Evolutionary conservation across 2,113 vertebrate genomes (phyloP).

Genomic region (Notiomystis cincta): DNA sequence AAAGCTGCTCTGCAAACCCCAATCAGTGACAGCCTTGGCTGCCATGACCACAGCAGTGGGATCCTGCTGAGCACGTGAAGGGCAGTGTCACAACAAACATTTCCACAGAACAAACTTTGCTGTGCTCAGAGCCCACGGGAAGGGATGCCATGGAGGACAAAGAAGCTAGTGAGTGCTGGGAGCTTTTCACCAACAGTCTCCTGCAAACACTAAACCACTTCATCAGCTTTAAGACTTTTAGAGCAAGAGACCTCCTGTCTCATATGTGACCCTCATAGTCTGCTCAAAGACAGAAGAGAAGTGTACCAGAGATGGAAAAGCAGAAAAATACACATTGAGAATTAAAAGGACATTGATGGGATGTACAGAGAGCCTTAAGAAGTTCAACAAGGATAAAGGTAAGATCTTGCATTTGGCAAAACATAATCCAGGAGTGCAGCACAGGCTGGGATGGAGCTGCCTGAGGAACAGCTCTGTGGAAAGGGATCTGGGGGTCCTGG

Average conservation of each 20-base stretch:
- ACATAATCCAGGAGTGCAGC: neutral
- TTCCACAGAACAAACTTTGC: neutral
- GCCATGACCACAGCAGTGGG: neutral
- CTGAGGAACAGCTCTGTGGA: neutral
- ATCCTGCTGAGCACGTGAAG: neutral
- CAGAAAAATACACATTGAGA: neutral
- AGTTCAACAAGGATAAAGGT: neutral
- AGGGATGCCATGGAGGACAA: neutral
- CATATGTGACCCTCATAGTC: neutral
- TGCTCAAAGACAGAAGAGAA: neutral
- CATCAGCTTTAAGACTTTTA: neutral
- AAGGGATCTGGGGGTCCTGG: neutral
- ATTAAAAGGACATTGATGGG: neutral
- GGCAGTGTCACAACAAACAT: neutral
- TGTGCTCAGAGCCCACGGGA: neutral
- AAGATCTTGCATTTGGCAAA: neutral
- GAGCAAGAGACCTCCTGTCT: neutral
- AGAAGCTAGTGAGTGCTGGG: neutral
- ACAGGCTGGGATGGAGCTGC: neutral
- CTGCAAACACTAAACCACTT: neutral
- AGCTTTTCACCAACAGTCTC: neutral
- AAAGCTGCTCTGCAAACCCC: neutral
- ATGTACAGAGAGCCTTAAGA: neutral
- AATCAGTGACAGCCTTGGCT: neutral
- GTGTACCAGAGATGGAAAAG: neutral